Base-by-base conservation (phyloP, 2,888 invertebrate species). In the Trilocha varians region DNA sequence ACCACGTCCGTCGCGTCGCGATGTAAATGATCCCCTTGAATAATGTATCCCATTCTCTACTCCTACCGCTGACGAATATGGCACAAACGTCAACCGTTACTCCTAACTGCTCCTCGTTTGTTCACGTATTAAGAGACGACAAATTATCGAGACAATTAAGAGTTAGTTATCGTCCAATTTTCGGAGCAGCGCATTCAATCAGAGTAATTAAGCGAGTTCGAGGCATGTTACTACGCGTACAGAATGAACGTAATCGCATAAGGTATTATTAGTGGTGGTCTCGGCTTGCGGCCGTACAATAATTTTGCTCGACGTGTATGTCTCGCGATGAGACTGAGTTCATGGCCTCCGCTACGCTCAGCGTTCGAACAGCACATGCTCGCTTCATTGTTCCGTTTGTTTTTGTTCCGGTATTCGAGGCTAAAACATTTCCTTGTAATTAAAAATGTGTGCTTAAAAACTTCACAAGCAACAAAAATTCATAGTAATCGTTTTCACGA, bases 11-110 rank as follows among this genome's bases (percentile, higher is more conserved):
- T 65, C 55, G 68, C 70, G 52, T 61, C 49, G 68, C 79, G 75
- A 83, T 83, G 84, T 82, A 83, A 83, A 84, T 80, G 83, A 80
- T 84, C 83, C 74, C 73, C 71, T 78, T 79, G 79, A 79, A 80
- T 82, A 80, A 82, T 82, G 79, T 78, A 76, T 79, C 73, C 82
- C 83, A 75, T 82, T 78, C 77, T 66, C 63, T 74, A 76, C 64
- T 68, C 66, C 69, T 70, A 64, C 71, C 65, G 64, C 66, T 55
- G 51, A 53, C 78, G 53, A 79, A 83, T 79, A 83, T 70, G 83
- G 82, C 70, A 70, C 65, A 67, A 71, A 70, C 64, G 69, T 70
- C 64, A 67, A 76, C 84, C 77, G 84, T 83, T 83, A 80, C 65
- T 69, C 56, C 63, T 73, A 75, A 75, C 78, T 67, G 70, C 71